Evolutionary conservation across 2,888 invertebrate species (phyloP).

Genomic region (Sphinx pinastri): DNA sequence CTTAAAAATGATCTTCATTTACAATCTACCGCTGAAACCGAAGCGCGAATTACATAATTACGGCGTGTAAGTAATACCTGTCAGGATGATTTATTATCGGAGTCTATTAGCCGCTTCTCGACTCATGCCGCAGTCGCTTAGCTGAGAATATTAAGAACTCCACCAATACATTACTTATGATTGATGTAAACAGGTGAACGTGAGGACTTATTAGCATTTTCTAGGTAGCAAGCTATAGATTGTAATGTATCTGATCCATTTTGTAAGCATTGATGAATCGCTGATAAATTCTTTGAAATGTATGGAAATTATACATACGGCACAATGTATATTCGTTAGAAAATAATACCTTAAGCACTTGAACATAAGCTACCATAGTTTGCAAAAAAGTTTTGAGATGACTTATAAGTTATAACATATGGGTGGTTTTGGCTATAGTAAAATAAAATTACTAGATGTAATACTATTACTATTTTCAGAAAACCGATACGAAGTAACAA

Average conservation of each 20-base stretch:
- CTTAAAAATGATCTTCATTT: not conserved
- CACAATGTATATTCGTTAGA: no score
- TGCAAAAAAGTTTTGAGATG: no score
- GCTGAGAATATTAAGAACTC: conserved; percentile 29
- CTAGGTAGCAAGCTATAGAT: not conserved
- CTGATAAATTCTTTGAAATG: no score
- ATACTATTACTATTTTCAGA: no score
- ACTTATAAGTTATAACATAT: no score
- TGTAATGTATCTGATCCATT: not conserved
- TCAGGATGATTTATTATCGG: conserved; percentile 77
- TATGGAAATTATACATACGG: no score
- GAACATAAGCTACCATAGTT: no score
- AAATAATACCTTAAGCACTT: no score
- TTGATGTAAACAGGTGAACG: conserved; percentile 36
- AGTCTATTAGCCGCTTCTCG: conserved; percentile 44
- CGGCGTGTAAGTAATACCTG: conserved; percentile 74
- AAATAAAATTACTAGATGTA: no score
- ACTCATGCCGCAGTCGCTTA: not conserved
- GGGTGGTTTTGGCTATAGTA: no score
- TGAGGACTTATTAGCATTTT: conserved; percentile 1
- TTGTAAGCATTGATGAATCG: not conserved
- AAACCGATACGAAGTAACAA: no score
- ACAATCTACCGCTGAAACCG: not conserved
- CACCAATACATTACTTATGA: conserved; percentile 40
- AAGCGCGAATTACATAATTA: conserved; percentile 34